Evolutionary conservation across 1,140 invertebrate species (phyloP), one percentile per base, ranked within the genome.

Genomic region (Heliconius congener): DNA sequence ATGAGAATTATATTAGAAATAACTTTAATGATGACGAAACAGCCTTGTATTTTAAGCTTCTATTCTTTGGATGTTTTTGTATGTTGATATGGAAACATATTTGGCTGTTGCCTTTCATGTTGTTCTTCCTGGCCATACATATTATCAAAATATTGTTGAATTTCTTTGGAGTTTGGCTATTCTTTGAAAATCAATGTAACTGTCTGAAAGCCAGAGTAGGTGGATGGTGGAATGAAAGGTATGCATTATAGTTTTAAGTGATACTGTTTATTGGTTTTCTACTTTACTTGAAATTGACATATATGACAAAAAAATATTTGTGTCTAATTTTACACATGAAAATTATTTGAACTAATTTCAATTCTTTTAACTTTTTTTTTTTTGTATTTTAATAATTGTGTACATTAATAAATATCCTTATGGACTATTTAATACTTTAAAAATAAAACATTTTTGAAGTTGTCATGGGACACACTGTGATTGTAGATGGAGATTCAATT

Each of bases 31-130:
- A 92, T 78, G 94, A 94, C 71, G 92, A 94, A 73, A 94, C 94
- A n/a, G 91, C 93, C 2, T 79, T 94, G 9, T 95, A 94, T 77
- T 95, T 95, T 78, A 95, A 95, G 72, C 88, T 92, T 37, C 79
- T 95, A 13, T 91, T 95, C 79, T 95, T 93, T 82, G 94, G 88
- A 6, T 95, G 94, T 74, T 89, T 91, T 27, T 94, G 91, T 81
- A 94, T 95, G 93, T 83, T 95, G 16, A 89, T 95, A 3, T 95
- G 94, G 94, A 95, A 95, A 81, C 87, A 95, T 81, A 92, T 94
- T 52, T 95, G 94, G 94, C 79, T 95, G 42, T 84, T 95, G 77
- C 94, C 94, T 50, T 89, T 95, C 0, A 90, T 94, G 81, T 75
- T 95, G 23, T 91, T 95, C 77, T 93, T 95, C 74, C 83, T 95